Conservation (phyloP, 1,140 invertebrate species). For the Thaumatotibia leucotreta region DNA sequence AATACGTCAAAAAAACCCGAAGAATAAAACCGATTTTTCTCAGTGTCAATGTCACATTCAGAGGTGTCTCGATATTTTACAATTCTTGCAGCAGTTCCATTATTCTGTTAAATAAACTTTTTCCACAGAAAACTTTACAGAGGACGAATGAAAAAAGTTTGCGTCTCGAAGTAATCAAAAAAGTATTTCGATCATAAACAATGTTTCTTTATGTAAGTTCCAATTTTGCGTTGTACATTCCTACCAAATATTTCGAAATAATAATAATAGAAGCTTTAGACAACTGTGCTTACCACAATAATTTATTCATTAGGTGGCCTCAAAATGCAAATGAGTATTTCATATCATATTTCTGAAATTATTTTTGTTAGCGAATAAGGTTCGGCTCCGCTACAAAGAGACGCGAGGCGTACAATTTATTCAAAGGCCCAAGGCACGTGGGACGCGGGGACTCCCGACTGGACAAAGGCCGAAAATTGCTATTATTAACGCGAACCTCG, state of each 20-base stretch:
- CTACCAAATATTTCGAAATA: background rate
- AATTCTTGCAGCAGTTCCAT: background rate
- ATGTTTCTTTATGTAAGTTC: background rate
- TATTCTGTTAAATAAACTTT: background rate
- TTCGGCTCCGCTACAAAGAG: background rate
- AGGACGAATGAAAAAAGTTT: slow-evolving; percentile 9
- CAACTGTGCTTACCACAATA: background rate
- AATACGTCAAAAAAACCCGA: too few species aligned
- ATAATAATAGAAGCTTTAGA: background rate
- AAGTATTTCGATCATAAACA: background rate
- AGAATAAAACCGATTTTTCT: too few species aligned
- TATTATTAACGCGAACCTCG: slow-evolving; percentile 21
- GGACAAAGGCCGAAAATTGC: slow-evolving; percentile 26
- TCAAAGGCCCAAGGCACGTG: slow-evolving; percentile 20
- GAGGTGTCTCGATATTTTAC: background rate
- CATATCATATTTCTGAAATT: slow-evolving; percentile 17
- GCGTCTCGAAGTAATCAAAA: slow-evolving; percentile 4
- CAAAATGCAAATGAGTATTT: background rate
- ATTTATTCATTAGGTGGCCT: background rate
- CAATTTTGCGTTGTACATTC: background rate
- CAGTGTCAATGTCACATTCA: background rate
- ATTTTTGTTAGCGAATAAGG: slow-evolving; percentile 4
- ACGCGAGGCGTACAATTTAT: slow-evolving; percentile 25
- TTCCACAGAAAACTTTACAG: background rate
- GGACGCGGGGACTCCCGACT: slow-evolving; percentile 12